Evolutionary conservation across 2,888 invertebrate genomes (phyloP).

Genomic region (Coronaproctus castanopsis): DNA sequence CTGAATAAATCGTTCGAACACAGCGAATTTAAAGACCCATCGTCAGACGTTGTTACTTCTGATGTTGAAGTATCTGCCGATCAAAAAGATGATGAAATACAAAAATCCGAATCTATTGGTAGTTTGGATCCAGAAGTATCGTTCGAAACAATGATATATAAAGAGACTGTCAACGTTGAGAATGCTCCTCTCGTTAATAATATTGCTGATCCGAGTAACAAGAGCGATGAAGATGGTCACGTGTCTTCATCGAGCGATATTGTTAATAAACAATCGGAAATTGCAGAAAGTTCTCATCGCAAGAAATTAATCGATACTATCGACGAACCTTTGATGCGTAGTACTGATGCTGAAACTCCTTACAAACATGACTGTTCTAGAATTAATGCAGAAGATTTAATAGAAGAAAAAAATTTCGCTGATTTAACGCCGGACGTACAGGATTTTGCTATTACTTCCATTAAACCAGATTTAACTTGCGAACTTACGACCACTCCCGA

Average conservation of each 20-base stretch:
- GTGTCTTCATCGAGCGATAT: too few species aligned
- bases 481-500: background rate
- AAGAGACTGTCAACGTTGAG: background rate
- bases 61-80: background rate
- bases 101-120: background rate
- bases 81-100: background rate
- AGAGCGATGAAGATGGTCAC: background rate
- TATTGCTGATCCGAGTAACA: background rate
- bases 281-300: too few species aligned
- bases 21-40: background rate
- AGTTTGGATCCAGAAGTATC: background rate
- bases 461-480: background rate
- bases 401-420: background rate
- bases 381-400: background rate
- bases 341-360: background rate
- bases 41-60: background rate
- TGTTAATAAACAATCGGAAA: too few species aligned
- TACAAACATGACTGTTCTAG: background rate
- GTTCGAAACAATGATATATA: background rate
- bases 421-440: background rate
- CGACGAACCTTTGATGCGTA: background rate
- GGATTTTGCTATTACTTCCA: background rate
- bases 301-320: too few species aligned
- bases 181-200: too few species aligned
- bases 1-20: background rate